Base-by-base conservation (phyloP, 2,888 invertebrate species). In the Galerucella pusilla region DNA sequence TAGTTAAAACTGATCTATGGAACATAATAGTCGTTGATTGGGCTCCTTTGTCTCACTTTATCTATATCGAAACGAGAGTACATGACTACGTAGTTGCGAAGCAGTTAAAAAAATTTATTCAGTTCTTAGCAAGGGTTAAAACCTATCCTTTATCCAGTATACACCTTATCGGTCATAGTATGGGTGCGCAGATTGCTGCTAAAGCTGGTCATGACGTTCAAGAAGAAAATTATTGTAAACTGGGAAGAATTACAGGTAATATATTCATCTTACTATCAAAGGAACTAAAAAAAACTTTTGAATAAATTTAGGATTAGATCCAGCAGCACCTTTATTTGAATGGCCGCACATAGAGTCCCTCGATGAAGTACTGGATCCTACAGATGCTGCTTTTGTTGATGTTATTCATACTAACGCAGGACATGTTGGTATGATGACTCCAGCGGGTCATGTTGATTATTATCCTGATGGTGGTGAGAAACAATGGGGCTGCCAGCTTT, bases 391-490 rank as follows among this genome's bases (percentile, higher is more conserved):
- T 2, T 89, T 89, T 71, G 89, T 91, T 1, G 91, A 91, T 77
- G 88, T 90, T 5, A 89, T 91, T 77, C 91, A 91, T 79, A 91
- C 91, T 0, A 90, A 90, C 80, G 89, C 86, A 1, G 86, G 86
- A 73, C 86, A 86, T n/a, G 85, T 89, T 74, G 89, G 89, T 1
- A 84, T 88, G 74, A 83, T 87, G 25, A 84, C 84, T 60, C 86
- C 88, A 3, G 82, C 88, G 80, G 90, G 89, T 35, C 88, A 91
- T 80, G 88, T 90, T 0, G 92, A 92, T 84, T 91, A 90, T 83
- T 92, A 91, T 85, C 89, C 91, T 6, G 91, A 92, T 80, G 92
- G 92, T 0, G 92, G 92, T 5, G 85, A 87, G 79, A 80, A 83
- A 2, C 92, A 92, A 80, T 90, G 90, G 1, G 91, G 90, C 1